Base-by-base conservation (phyloP, 2,113 vertebrate genomes). In the Mesocricetus auratus region DNA sequence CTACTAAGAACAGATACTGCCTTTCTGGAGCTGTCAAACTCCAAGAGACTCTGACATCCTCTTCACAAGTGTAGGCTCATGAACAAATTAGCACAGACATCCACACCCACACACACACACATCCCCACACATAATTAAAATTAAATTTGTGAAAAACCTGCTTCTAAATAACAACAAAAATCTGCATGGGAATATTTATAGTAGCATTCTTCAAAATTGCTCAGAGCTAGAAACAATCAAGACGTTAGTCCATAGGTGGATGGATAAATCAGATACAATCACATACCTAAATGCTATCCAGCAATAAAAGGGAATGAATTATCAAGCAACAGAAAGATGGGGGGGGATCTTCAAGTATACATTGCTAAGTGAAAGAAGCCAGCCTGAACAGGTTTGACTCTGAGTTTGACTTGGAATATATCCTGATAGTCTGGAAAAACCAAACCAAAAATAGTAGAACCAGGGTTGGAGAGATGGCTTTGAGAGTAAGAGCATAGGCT, bases 301-400 rank as follows among this genome's bases (percentile, higher is more conserved):
- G 22, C 6, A 78, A 47, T 47, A 78, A 78, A 83, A 91, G 69
- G 29, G 73, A 83, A 89, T 42, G 50, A 95, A 29, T 24, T 94
- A 82, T 66, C 22, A 90, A 86, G 16, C 24, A 62, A 96, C 31
- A 82, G 50, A 83, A 81, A 85, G 13, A 64, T 16, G 83, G 1
- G 31, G 29, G 87, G 90, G 33, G 58, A 21, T 81, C 15, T 29
- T 68, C 58, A 92, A 26, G 0, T 85, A 33, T n/a, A 29, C 68
- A 39, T n/a, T 66, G 31, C n/a, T 89, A 87, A 95, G 33, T 90
- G 64, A 89, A 91, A 93, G 56, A 93, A 90, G 56, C 7, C 64
- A 60, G 33, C 78, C 24, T 85, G 33, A 79, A 93, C 9, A 91
- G 36, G 24, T 50, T 42, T 29, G 71, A 95, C 62, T 88, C 75